phyloP scores from a whole-genome alignment of 2,113 vertebrate species.

The Daphoenositta chrysoptera region DNA sequence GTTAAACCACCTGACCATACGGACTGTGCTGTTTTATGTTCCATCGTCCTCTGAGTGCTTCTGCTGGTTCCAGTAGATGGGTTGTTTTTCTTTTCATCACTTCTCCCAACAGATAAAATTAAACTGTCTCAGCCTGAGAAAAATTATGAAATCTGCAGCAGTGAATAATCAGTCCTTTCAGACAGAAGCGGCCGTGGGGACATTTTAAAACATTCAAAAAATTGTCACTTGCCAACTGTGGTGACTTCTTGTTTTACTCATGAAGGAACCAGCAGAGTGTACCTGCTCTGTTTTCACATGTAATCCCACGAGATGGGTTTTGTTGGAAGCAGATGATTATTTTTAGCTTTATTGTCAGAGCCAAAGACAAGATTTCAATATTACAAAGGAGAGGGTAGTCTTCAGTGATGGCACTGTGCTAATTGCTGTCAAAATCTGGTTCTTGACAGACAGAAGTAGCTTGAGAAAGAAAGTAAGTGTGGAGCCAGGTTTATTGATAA shows the following conservation, averaged over 20 bases:
- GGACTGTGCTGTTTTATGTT: background rate
- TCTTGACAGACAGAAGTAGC: background rate
- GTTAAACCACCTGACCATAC: constrained; percentile 42
- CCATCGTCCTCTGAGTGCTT: background rate
- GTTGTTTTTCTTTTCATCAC: background rate
- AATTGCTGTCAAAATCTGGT: constrained; percentile 32
- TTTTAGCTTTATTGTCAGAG: background rate
- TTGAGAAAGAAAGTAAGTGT: background rate
- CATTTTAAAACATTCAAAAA: constrained; percentile 1
- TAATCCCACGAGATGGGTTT: background rate
- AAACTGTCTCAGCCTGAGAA: constrained; percentile 11
- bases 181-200: background rate
- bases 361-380: background rate
- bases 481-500: background rate
- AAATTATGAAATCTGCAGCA: constrained; percentile 6
- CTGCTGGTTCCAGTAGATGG: background rate
- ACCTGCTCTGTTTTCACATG: background rate
- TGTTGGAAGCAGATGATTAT: background rate
- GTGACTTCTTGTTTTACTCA: background rate
- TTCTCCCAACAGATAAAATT: constrained; percentile 30
- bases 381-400: background rate
- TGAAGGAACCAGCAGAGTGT: background rate
- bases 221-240: background rate
- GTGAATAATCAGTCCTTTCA: constrained; percentile 13
- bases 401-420: background rate